Conservation (phyloP, 2,888 invertebrate genomes). For the Lochmaea capreae region DNA sequence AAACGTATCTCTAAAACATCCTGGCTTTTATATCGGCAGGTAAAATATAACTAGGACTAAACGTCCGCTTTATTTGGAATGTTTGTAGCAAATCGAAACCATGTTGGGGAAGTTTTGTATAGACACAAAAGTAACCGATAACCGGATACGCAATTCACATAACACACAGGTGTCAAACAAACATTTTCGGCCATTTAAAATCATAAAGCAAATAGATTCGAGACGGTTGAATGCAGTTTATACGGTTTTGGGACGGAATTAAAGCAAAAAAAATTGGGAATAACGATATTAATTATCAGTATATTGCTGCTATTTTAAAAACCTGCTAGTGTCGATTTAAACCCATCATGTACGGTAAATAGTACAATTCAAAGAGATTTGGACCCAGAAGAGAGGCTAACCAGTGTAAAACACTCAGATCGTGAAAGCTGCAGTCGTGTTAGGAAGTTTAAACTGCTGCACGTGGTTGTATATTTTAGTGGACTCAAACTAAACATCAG, state of each 20-base stretch:
- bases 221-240: background rate
- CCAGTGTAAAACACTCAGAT: too few species aligned
- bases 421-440: too few species aligned
- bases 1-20: slow-evolving; percentile 18
- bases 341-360: too few species aligned
- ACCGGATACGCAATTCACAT: slow-evolving; percentile 16
- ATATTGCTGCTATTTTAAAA: too few species aligned
- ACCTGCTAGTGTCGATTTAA: too few species aligned
- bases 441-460: too few species aligned
- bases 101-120: slow-evolving; percentile 11
- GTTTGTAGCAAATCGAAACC: slow-evolving; percentile 17
- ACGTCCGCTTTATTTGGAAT: slow-evolving; percentile 14
- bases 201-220: background rate
- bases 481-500: too few species aligned
- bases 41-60: slow-evolving; percentile 20
- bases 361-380: too few species aligned
- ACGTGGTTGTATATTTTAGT: too few species aligned
- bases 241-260: background rate
- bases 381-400: too few species aligned
- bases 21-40: slow-evolving; percentile 27
- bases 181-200: slow-evolving; percentile 1
- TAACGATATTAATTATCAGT: too few species aligned
- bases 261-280: background rate
- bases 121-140: slow-evolving; percentile 22
- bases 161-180: background rate